Evolutionary conservation across 2,888 invertebrate genomes (phyloP), one percentile per base, ranked within the genome.

Genomic region (Halictus ligatus): DNA sequence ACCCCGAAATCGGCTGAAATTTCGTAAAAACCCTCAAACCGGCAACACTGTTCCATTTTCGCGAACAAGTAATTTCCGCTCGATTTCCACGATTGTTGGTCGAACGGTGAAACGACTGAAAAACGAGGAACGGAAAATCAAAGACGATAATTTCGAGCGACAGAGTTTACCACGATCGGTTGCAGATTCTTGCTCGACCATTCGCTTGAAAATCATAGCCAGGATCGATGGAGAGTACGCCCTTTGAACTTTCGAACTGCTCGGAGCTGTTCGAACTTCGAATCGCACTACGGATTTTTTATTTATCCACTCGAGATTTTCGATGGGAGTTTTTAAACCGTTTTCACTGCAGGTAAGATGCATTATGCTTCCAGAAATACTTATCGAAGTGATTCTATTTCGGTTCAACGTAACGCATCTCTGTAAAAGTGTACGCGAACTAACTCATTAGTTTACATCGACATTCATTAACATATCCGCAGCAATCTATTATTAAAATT

Each of bases 51-150:
- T 60, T 48, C 54, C 71, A 15, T 25, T 40, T 15, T 35, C 35
- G 75, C 60, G 43, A 75, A 29, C 75, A 71, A 71, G 67, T 77
- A 86, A 88, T 88, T 88, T 88, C 80, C 86, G 74, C 74, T 18
- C n/a, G 25, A 21, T 29, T 25, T 25, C 25, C 15, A 8, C 25
- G 29, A 46, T 15, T 54, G 75, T 80, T 58, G 40, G 69, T 15
- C 67, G 58, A 40, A 13, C 15, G 54, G 43, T 29, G 48, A 25
- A 75, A 54, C 69, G 64, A 54, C 40, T 60, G 69, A 43, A 72
- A 72, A 25, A 13, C 29, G 35, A 50, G 13, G 13, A 46, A 43
- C 10, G 18, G 15, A 29, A 35, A 71, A 46, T 21, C 10, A 6
- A 25, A 35, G 40, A 48, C 10, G 13, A 35, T 2, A 2, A 48